These are phyloP conservation scores for Alectura lathami DNA, from an alignment of 2,113 vertebrate genomes.

Conservation along the genomic window DNA sequence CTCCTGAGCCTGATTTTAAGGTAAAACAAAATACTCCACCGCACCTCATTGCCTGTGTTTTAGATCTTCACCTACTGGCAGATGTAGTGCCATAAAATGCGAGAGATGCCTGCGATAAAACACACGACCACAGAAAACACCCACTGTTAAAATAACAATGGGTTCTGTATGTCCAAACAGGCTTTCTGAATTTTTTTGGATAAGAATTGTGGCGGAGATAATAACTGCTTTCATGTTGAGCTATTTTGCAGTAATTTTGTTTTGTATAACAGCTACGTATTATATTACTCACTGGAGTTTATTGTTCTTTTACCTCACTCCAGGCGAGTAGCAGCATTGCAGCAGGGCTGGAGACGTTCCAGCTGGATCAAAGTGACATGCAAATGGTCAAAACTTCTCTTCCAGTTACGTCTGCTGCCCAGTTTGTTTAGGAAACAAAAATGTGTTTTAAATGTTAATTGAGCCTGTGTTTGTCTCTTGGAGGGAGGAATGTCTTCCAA, in stretches of 20 bases:
- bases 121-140: neutral
- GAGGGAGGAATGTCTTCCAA: constrained; percentile 49
- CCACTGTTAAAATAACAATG: neutral
- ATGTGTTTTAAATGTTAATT: constrained; percentile 65
- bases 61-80: neutral
- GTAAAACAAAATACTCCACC: neutral
- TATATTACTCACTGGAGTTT: constrained; percentile 64
- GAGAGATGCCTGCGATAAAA: neutral
- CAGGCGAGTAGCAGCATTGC: constrained; percentile 60
- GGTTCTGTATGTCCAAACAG: neutral
- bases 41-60: neutral
- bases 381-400: constrained; percentile 34
- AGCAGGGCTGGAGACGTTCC: constrained; percentile 47
- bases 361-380: constrained; percentile 62
- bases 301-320: constrained; percentile 65
- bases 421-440: constrained; percentile 59
- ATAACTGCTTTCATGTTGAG: constrained; percentile 37
- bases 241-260: constrained; percentile 27
- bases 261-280: constrained; percentile 28
- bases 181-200: neutral
- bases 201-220: neutral
- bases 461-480: constrained; percentile 51
- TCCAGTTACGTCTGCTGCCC: constrained; percentile 30
- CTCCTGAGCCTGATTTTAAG: neutral
- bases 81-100: neutral